Evolutionary conservation across 30 jellyfish, hydroid and myxozoan genomes (phyloP), one percentile per base, ranked within the genome.

Genomic region (Sanderia malayensis): DNA sequence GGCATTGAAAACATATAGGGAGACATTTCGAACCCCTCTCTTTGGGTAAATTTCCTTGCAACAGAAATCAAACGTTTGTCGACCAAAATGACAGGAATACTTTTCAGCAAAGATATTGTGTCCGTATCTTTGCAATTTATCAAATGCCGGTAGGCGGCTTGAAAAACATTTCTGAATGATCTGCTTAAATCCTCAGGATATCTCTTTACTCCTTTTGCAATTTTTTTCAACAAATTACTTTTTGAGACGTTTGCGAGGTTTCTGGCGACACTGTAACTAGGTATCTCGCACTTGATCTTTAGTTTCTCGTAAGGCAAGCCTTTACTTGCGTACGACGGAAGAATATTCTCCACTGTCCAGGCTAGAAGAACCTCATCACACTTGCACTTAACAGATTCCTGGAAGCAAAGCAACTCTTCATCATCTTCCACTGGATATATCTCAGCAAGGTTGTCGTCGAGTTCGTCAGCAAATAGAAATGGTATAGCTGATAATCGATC

Each of bases 1-100:
- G 76, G 67, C 53, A 79, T 71, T 0, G 83, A 26, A 58, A 68
- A 53, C 18, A 86, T 32, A 60, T 78, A 86, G 1, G 93, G 93
- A 15, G 85, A 74, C n/a, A 78, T 61, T 0, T 71, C 49, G 41
- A 32, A 44, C 23, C 67, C 80, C 29, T 61, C 29, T 3, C 29
- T 55, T 2, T 71, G 22, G 13, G 78, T 59, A 17, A 67, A 44
- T 71, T 52, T 86, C 23, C 24, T 27, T 10, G 96, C 75, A 37
- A 86, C 46, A 37, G 44, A 26, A 7, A 74, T 25, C 47, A 8
- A 7, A 44, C 47, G 22, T 19, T 26, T 46, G 37, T 41, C 24
- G 10, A 45, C 71, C 23, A 60, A 18, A 2, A 74, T 37, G 18
- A 74, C 24, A 32, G 79, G 58, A 25, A 25, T 59, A 4, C 17